Percentiles rank a stretch among this genome's conserved stretches.
phyloP scores from a whole-genome alignment of 2,797 vertebrate genomes.

The Halcyon chelicuti region DNA sequence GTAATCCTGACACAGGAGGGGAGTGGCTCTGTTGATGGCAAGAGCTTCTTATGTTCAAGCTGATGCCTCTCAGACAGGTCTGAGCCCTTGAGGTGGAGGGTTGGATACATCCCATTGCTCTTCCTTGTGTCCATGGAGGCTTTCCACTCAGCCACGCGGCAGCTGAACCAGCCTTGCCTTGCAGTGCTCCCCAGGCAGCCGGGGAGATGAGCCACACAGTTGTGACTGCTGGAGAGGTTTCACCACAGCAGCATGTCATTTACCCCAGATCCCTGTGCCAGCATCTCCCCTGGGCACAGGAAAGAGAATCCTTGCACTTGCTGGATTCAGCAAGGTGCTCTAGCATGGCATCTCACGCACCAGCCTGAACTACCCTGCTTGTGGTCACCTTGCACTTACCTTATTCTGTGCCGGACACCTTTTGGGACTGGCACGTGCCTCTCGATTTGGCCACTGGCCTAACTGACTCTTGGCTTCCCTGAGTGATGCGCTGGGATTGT shows the following conservation, averaged over 20 bases:
- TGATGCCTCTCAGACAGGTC: not conserved
- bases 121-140: not conserved
- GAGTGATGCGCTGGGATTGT: not conserved
- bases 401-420: not conserved
- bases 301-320: not conserved
- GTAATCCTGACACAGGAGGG: not conserved
- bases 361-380: not conserved
- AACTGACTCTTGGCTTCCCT: not conserved
- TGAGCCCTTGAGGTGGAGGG: not conserved
- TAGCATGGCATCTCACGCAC: rapidly evolving
- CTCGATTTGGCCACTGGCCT: not conserved
- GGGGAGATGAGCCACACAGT: not conserved
- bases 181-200: not conserved
- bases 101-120: not conserved
- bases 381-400: not conserved
- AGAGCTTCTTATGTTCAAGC: not conserved
- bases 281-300: not conserved
- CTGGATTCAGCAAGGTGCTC: not conserved
- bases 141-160: not conserved
- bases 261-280: not conserved
- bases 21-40: not conserved
- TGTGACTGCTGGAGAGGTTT: not conserved
- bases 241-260: not conserved
- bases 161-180: not conserved
- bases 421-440: not conserved